Percentiles rank a stretch among this genome's conserved stretches.
phyloP scores from a whole-genome alignment of 1,140 invertebrate species.

The Charaxes varanes region DNA sequence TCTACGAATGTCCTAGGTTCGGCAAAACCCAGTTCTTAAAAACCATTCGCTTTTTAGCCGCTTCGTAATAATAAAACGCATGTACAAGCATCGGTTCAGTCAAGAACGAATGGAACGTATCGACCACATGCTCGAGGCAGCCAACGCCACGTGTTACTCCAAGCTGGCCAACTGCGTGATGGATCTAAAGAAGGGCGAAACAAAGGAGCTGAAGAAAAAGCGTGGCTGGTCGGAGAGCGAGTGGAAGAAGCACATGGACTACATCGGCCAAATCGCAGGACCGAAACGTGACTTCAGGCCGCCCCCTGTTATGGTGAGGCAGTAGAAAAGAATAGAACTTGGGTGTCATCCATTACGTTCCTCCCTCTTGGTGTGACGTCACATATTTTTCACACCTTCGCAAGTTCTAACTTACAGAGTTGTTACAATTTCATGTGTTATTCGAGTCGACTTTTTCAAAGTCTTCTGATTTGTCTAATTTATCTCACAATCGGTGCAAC shows the following conservation, averaged over 20 bases:
- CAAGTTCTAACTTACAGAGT: no score
- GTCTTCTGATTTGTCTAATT: no score
- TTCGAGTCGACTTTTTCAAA: no score
- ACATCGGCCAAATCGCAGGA: conserved; percentile 46
- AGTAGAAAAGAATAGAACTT: no score
- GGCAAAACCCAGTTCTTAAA: no score
- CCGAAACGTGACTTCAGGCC: conserved; percentile 40
- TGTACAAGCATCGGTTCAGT: conserved; percentile 46
- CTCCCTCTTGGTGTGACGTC: no score
- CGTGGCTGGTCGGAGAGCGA: conserved; percentile 53
- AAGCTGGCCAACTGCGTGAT: conserved; percentile 56
- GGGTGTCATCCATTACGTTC: no score
- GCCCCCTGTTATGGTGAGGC: conserved; percentile 39
- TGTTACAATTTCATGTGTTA: no score
- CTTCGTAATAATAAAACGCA: conserved; percentile 39
- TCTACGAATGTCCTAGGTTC: no score
- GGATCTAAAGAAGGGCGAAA: conserved; percentile 50
- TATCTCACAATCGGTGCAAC: no score
- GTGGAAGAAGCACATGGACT: conserved; percentile 67
- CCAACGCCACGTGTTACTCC: conserved; percentile 49
- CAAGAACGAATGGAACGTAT: conserved; percentile 45
- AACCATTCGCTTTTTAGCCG: conserved; percentile 34
- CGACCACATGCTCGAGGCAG: conserved; percentile 52
- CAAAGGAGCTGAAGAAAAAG: conserved; percentile 54
- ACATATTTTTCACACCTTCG: no score